Conservation (phyloP, 1,140 invertebrate species). For the Scaptomyza pallida region DNA sequence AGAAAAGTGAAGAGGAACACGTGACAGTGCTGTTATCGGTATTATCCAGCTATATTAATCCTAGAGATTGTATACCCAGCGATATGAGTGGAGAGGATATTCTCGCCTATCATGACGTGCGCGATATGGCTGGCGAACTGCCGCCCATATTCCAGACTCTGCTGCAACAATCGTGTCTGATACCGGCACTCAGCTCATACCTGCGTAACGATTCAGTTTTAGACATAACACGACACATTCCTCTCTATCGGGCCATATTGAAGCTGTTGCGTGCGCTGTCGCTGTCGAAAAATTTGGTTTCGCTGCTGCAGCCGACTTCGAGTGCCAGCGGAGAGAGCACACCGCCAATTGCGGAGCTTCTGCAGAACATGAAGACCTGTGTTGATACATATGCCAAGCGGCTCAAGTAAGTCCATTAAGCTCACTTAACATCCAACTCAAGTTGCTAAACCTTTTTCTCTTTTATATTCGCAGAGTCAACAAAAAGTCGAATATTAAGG, state of each 20-base stretch:
- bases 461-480: constrained; percentile 70
- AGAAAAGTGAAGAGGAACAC: constrained; percentile 96
- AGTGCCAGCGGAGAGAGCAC: constrained; percentile 69
- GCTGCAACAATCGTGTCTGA: constrained; percentile 91
- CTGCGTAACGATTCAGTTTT: constrained; percentile 97
- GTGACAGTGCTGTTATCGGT: constrained; percentile 93
- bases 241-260: constrained; percentile 93
- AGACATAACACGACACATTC: constrained; percentile 97
- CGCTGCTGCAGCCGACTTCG: constrained; percentile 87
- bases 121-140: constrained; percentile 85
- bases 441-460: background rate
- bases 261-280: constrained; percentile 92
- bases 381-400: constrained; percentile 95
- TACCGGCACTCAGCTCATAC: constrained; percentile 95
- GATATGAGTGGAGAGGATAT: constrained; percentile 82
- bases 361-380: constrained; percentile 94
- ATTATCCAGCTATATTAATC: constrained; percentile 94
- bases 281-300: constrained; percentile 87
- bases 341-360: constrained; percentile 88
- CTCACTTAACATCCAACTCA: background rate
- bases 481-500: constrained; percentile 84
- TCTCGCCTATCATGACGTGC: constrained; percentile 72
- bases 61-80: constrained; percentile 87
- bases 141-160: constrained; percentile 90
- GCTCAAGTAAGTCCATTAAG: constrained; percentile 87